Evolutionary conservation across 2,113 vertebrate genomes (phyloP), one percentile per base, ranked within the genome.

Genomic region (Ptychochromis oligacanthus): DNA sequence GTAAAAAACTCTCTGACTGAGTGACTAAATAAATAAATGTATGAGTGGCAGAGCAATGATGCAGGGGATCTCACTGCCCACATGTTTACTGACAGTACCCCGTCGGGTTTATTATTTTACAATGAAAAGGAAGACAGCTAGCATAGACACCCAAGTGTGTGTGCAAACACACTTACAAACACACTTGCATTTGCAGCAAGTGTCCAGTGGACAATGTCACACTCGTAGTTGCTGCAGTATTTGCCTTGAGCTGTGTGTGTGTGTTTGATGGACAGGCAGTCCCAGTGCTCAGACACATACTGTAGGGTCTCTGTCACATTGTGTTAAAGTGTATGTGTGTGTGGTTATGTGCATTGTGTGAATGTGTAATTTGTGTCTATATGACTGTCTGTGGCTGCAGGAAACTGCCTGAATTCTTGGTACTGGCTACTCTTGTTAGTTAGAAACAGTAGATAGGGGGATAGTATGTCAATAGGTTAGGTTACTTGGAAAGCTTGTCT

Each of bases 281-380:
- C 89, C 89, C 90, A 87, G 79, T 36, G 83, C 82, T 91, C 85
- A 87, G 93, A 95, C 95, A 92, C 87, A 88, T 92, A 93, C 94
- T 95, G 93, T 95, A 95, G 91, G 94, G 93, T 94, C 81, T 72
- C 83, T 95, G 95, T 96, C 95, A 94, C 84, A 90, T 95, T 77
- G 18, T 62, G 93, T 96, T 95, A 95, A 49, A 79, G 14, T 9
- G 54, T 78, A 26, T 80, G 60, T 75, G 72, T 85, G 62, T 75
- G 75, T 79, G 49, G 59, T 34, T 74, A 75, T 49, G 54, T 74
- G 64, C 58, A 43, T 74, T 75, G 75, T 75, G 75, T 62, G 55
- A 59, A 70, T 55, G 34, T 65, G 49, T 83, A 58, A 81, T 74
- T 36, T 83, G 58, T 90, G 80, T 75, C 75, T 82, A 9, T 46